Evolutionary conservation across 2,113 vertebrate species (phyloP).

Genomic region (Colius striatus): DNA sequence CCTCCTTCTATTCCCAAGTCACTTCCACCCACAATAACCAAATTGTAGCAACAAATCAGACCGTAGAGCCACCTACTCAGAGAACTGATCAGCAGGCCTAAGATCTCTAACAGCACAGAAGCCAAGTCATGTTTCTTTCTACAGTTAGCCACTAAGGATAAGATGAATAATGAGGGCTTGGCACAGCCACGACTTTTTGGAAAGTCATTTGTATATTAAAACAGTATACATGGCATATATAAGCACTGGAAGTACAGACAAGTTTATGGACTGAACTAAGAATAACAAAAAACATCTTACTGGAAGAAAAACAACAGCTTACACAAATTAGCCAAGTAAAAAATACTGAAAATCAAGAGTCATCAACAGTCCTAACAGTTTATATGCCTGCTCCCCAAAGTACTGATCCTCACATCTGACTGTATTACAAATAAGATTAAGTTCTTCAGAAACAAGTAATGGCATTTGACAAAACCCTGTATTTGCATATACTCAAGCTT

Average conservation of each 20-base stretch:
- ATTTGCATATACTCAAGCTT: not conserved
- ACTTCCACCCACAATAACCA: not conserved
- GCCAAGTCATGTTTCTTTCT: not conserved
- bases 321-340: not conserved
- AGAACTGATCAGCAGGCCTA: not conserved
- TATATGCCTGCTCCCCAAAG: not conserved
- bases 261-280: not conserved
- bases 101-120: not conserved
- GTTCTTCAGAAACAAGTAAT: not conserved
- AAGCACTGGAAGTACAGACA: not conserved
- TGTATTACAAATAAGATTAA: not conserved
- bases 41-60: not conserved
- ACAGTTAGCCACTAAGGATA: not conserved
- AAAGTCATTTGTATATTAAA: not conserved
- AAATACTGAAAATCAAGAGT: not conserved
- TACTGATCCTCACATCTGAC: not conserved
- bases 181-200: not conserved
- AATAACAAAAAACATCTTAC: not conserved
- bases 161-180: not conserved
- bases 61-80: not conserved
- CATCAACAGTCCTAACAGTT: not conserved
- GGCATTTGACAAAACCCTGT: not conserved
- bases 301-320: not conserved
- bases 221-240: not conserved
- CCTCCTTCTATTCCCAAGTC: not conserved